These are phyloP conservation scores for Bovichtus diacanthus DNA, from an alignment of 2,797 vertebrate species.

Conservation along the genomic window DNA sequence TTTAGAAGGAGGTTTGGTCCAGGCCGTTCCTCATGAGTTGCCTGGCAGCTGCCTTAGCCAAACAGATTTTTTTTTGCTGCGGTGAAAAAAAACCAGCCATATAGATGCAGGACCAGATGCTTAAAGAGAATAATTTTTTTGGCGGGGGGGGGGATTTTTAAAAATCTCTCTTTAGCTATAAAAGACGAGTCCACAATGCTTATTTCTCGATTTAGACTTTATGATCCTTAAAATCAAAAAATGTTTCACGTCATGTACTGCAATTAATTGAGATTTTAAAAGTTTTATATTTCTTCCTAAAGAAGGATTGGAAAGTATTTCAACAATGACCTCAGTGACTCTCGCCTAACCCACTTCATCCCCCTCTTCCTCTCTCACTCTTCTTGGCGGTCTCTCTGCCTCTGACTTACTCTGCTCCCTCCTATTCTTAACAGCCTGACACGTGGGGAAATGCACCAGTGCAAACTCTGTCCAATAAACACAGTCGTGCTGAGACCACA, in stretches of 20 bases:
- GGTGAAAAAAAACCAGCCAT: slow-evolving; percentile 57
- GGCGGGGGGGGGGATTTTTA: slow-evolving; percentile 36
- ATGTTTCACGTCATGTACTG: slow-evolving; percentile 44
- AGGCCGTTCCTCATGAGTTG: slow-evolving; percentile 61
- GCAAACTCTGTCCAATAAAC: slow-evolving; percentile 71
- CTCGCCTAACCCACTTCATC: slow-evolving; percentile 37
- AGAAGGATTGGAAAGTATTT: slow-evolving; percentile 52
- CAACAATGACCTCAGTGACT: slow-evolving; percentile 55
- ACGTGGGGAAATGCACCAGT: slow-evolving; percentile 64
- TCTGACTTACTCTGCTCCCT: slow-evolving; percentile 49
- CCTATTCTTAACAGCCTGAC: slow-evolving; percentile 74
- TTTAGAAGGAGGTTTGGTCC: slow-evolving; percentile 37
- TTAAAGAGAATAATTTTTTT: slow-evolving; percentile 37
- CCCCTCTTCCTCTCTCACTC: slow-evolving; percentile 34
- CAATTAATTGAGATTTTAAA: slow-evolving; percentile 28
- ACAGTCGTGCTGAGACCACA: slow-evolving; percentile 73
- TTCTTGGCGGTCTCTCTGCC: slow-evolving; percentile 43
- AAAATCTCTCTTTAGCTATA: slow-evolving; percentile 44
- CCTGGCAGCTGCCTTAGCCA: slow-evolving; percentile 65
- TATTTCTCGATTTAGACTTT: slow-evolving; percentile 60
- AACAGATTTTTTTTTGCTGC: slow-evolving; percentile 54
- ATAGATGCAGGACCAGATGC: slow-evolving; percentile 70
- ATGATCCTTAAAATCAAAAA: slow-evolving; percentile 55
- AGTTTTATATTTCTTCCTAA: slow-evolving; percentile 29
- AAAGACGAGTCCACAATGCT: slow-evolving; percentile 48